Base-by-base conservation (phyloP, 2,113 vertebrate species). In the Notothenia rossii region DNA sequence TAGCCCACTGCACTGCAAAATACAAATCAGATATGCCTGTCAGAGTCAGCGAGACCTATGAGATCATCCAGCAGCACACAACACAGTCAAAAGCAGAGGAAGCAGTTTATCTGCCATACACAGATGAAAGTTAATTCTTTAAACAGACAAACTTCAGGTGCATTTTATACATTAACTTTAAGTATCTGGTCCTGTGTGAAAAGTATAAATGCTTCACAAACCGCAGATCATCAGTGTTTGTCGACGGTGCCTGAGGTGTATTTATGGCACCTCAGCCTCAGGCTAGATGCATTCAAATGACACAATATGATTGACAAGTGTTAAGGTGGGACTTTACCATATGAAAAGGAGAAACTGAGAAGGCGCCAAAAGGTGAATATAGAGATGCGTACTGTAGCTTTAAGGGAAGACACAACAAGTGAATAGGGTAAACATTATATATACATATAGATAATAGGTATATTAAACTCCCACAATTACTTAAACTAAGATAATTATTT, bases 1-100 rank as follows among this genome's bases (percentile, higher is more conserved):
- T 22, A 62, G 56, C 78, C 81, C 66, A 51, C 55, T 8, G 83
- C 85, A 29, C 75, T 29, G 77, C 75, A 72, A 82, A 85, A 81
- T 77, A 66, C 20, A 7, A 82, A 87, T 86, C 66, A 72, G 78
- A 86, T 83, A 77, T 77, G 77, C 63, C 64, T 84, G 86, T 83
- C 88, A 81, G 78, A 80, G 56, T 53, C 78, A 29, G 55, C 1
- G 14, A 86, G 62, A 45, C 79, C 72, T 83, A 20, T 22, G 60
- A 87, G 76, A 84, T 84, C 64, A 77, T 48, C 62, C 11, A 29
- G 74, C 66, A 60, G 67, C 43, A 36, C 40, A 54, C 2, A 36
- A 81, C 55, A 58, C 40, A 45, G 56, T 25, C 15, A 7, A 64
- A 78, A 59, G 55, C 46, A 55, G n/a, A 43, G 25, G 50, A 49